A percentile compares a stretch with the other conserved stretches of the same genome.
These are phyloP conservation scores for Scaptomyza graminum DNA, from an alignment of 1,140 invertebrate species.

Conservation along the genomic window DNA sequence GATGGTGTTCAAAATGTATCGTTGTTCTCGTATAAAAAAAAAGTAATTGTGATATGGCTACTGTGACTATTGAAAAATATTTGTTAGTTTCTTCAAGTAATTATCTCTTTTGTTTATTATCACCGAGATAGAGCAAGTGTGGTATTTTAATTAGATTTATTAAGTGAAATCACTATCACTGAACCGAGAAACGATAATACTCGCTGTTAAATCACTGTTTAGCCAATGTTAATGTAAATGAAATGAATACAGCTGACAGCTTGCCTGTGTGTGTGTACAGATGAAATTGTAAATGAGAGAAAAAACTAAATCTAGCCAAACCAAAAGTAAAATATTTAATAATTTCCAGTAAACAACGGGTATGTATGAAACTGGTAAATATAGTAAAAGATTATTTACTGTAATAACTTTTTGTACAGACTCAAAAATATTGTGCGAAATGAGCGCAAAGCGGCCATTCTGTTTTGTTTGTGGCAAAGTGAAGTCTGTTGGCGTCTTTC, in stretches of 20 bases:
- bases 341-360: background rate
- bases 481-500: constrained; percentile 65
- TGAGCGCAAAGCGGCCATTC: constrained; percentile 59
- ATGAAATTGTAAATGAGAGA: constrained; percentile 19
- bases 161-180: background rate
- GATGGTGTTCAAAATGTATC: background rate
- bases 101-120: background rate
- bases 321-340: background rate
- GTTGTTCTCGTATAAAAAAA: no score
- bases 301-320: constrained; percentile 2
- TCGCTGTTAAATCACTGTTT: background rate
- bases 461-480: constrained; percentile 69
- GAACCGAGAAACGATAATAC: background rate
- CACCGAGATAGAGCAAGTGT: no score
- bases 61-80: background rate
- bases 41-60: background rate
- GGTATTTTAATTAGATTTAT: background rate
- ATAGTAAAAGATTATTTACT: background rate
- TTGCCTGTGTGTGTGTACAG: constrained; percentile 8
- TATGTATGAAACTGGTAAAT: background rate
- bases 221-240: constrained; percentile 1
- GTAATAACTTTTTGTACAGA: background rate
- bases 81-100: background rate
- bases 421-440: constrained; percentile 11
- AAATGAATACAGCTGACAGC: constrained; percentile 24